A percentile compares a stretch with the other conserved stretches of the same genome.
Conservation (phyloP, 2,888 invertebrate genomes). For the Sphecodes monilicornis region DNA sequence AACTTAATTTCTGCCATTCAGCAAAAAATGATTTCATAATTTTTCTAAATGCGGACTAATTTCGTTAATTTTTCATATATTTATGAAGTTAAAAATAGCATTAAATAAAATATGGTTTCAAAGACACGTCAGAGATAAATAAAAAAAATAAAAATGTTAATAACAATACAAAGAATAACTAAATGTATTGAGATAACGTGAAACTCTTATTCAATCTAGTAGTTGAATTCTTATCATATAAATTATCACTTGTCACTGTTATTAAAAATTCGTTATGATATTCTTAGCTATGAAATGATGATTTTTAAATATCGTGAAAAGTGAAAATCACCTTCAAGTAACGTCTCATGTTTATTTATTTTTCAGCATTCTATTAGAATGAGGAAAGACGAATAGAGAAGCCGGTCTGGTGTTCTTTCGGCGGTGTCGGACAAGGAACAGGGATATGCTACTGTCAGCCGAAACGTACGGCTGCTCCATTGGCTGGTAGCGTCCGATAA, state of each 20-base stretch:
- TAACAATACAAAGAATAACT: not conserved
- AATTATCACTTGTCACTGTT: not conserved
- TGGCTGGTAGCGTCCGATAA: constrained; percentile 41
- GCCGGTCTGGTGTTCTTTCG: not conserved
- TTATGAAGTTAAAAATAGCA: not conserved
- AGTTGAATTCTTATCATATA: not conserved
- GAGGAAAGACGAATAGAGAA: not conserved
- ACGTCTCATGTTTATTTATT: not conserved
- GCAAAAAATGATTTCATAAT: too few species aligned
- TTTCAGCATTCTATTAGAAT: not conserved
- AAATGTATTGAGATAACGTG: too few species aligned
- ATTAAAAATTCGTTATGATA: not conserved
- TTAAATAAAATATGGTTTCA: too few species aligned
- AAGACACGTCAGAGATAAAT: not conserved
- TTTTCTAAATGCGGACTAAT: not conserved
- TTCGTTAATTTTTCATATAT: not conserved
- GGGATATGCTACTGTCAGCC: constrained; percentile 36
- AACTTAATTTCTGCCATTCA: too few species aligned
- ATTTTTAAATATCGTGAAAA: not conserved
- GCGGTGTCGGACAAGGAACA: not conserved
- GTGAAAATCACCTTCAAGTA: not conserved
- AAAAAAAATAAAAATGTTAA: not conserved
- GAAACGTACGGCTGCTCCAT: constrained; percentile 26
- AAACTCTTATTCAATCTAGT: not conserved
- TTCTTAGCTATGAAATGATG: not conserved